Evolutionary conservation across 64 coral and sea anemone species (phyloP), one percentile per base, ranked within the genome.

Genomic region (Stylophora pistillata): DNA sequence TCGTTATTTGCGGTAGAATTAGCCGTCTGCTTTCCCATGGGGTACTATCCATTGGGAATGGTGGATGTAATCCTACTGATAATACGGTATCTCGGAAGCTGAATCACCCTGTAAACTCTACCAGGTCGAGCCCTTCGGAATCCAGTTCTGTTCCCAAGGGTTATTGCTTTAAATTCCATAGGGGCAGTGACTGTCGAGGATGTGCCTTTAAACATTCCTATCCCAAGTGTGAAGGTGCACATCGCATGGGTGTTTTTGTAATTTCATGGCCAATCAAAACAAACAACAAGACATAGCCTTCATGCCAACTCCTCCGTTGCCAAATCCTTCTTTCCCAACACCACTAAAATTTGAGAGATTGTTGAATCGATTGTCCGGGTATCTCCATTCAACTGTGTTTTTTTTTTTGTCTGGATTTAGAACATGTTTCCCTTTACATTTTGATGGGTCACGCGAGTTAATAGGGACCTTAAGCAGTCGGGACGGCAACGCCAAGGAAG

Each of bases 181-280:
- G 60, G 88, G 61, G 64, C 4, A 11, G n/a, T 37, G 47, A 69
- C 23, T 89, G 74, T 65, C 54, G 23, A 12, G 62, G 74, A n/a
- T 89, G 87, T 79, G 58, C 57, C 13, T 79, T 32, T 41, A 89
- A 89, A 71, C 74, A 79, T 28, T 27, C 41, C 3, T 89, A 64
- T 59, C 81, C 58, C 41, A 89, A 57, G 13, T 89, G 88, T 69
- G 74, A 73, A 29, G 87, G 74, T 30, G 57, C 69, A 54, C 87
- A 89, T 27, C 62, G 6, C 9, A 14, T n/a, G n/a, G 53, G 34
- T 69, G 30, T 10, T 52, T 41, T n/a, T 86, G 82, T 86, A 86
- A 53, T 86, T 86, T 86, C 82, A 64, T 86, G 73, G 72, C 85
- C 27, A 56, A 56, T 6, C 53, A 5, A 20, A 56, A 27, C n/a